Evolutionary conservation across 1,140 invertebrate species (phyloP).

Genomic region (Dreissena polymorpha): DNA sequence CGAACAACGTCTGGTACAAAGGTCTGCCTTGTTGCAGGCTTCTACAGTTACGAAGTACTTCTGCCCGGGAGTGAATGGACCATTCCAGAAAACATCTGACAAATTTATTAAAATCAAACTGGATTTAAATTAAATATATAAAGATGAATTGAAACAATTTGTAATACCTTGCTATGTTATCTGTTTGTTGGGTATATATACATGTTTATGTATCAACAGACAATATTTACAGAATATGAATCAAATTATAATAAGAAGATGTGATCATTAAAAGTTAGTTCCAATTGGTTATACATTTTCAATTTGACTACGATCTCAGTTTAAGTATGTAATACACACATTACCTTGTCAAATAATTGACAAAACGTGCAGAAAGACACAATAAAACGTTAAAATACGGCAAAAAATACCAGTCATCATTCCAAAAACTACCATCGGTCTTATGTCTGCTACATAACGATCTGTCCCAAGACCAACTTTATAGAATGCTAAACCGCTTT

Average conservation of each 20-base stretch:
- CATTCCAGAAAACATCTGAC: conserved; percentile 25
- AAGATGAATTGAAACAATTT: neutral
- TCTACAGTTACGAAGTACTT: conserved; percentile 55
- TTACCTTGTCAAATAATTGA: neutral
- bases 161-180: neutral
- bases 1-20: conserved; percentile 46
- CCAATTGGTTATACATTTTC: no score
- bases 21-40: conserved; percentile 57
- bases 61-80: conserved; percentile 33
- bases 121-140: neutral
- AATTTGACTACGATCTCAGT: neutral
- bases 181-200: no score
- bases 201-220: no score
- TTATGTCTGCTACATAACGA: conserved; percentile 13
- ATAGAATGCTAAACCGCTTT: conserved; percentile 58
- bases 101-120: neutral
- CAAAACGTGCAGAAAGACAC: neutral
- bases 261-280: neutral
- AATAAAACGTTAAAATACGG: neutral
- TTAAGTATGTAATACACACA: no score
- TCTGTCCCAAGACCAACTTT: conserved; percentile 55
- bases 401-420: conserved; percentile 43
- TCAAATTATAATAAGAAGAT: no score
- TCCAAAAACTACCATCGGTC: conserved; percentile 43
- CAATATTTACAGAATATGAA: neutral